phyloP scores from a whole-genome alignment of 2,888 invertebrate genomes.

The Drosophila ustulata region DNA sequence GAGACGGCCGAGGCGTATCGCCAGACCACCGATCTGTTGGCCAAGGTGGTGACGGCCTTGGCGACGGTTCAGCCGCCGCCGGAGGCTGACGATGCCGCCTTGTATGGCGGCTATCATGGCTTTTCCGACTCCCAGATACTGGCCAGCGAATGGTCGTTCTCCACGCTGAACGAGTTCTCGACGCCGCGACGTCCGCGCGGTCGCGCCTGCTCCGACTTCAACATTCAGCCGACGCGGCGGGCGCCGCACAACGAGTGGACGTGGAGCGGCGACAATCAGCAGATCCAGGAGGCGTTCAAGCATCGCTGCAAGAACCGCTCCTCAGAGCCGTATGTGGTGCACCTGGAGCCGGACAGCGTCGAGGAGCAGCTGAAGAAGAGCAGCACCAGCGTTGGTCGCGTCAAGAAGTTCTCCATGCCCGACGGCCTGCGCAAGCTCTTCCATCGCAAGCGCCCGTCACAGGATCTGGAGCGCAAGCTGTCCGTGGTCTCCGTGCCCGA shows the following conservation, averaged over 20 bases:
- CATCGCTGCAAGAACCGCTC: conserved; percentile 75
- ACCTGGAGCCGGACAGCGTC: conserved; percentile 64
- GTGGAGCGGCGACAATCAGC: conserved; percentile 85
- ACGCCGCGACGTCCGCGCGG: conserved; percentile 85
- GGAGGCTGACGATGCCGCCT: conserved; percentile 82
- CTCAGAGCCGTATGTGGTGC: conserved; percentile 72
- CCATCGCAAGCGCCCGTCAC: conserved; percentile 80
- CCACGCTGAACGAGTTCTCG: conserved; percentile 77
- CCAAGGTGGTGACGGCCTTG: conserved; percentile 91
- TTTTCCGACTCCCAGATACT: conserved; percentile 91
- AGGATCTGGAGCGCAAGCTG: conserved; percentile 79
- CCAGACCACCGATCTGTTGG: conserved; percentile 91
- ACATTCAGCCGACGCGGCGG: conserved; percentile 73
- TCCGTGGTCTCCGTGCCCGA: conserved; percentile 83
- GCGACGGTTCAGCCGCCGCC: conserved; percentile 87
- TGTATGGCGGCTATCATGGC: conserved; percentile 87
- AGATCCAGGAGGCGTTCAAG: conserved; percentile 84
- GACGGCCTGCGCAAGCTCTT: conserved; percentile 83
- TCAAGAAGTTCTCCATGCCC: conserved; percentile 83
- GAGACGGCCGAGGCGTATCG: conserved; percentile 89
- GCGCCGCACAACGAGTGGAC: conserved; percentile 84
- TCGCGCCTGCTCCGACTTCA: conserved; percentile 88
- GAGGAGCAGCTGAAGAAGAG: conserved; percentile 66
- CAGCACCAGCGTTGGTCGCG: conserved; percentile 38
- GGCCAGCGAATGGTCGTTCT: conserved; percentile 88